Evolutionary conservation across 2,113 vertebrate species (phyloP), one percentile per base, ranked within the genome.

Genomic region (Oryzias celebensis): DNA sequence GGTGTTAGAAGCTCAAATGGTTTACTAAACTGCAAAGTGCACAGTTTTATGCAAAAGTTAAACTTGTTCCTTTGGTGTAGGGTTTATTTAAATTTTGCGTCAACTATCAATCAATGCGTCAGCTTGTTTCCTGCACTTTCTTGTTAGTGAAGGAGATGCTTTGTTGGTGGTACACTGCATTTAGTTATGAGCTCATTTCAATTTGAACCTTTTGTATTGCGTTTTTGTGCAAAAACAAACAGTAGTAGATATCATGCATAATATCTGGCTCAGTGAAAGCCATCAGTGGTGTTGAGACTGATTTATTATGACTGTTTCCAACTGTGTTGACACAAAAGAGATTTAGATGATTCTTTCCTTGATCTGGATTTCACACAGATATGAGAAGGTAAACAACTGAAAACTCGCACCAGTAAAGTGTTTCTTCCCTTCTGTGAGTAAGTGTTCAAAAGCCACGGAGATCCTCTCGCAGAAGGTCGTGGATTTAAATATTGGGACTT

Each of bases 21-120:
- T 92, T 98, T 95, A 94, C 77, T 93, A 93, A 95, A 95, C 93
- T 93, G 86, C 91, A 93, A 87, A 94, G 87, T 76, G 15, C 94
- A 93, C 95, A 95, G 93, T 93, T 97, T 94, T 93, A 28, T 8
- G 7, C 47, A 48, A 20, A 20, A 47, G 45, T 3, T 17, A 48
- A 20, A 20, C 47, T 18, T 48, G 47, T 12, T 18, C 20, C 16
- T 12, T 20, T 12, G 47, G 47, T 48, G 2, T 20, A 7, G 10
- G n/a, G 47, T 7, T 20, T 18, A 10, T 10, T 18, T 8, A n/a
- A 16, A n/a, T 18, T 10, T 48, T 48, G 2, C 13, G 7, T 48
- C n/a, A 36, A 36, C 7, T 36, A 36, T 36, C 36, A 36, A 12
- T 36, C 36, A 36, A 36, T 36, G 10, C 2, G 12, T 36, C 3